Percentiles rank a stretch among this genome's conserved stretches.
Evolutionary conservation across 1,140 invertebrate species (phyloP).

Genomic region (Marisa cornuarietis): DNA sequence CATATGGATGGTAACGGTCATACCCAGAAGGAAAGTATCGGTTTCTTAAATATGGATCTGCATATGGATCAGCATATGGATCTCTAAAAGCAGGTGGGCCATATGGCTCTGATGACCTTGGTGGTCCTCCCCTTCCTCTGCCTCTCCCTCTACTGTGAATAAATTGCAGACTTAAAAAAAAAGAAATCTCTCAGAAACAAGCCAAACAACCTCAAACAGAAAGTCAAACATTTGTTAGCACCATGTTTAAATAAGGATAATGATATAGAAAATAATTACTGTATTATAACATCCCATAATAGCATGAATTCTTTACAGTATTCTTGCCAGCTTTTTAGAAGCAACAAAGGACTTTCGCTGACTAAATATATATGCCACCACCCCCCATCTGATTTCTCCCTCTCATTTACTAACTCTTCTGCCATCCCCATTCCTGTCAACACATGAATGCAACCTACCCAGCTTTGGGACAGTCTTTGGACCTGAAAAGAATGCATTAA

Average conservation of each 20-base stretch:
- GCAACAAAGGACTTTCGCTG: neutral
- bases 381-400: constrained; percentile 34
- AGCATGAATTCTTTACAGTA: neutral
- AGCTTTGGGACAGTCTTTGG: constrained; percentile 83
- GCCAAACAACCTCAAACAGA: too few relatives aligned
- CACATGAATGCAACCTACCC: too few relatives aligned
- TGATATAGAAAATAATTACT: too few relatives aligned
- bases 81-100: constrained; percentile 33
- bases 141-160: constrained; percentile 6
- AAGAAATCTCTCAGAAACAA: too few relatives aligned
- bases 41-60: constrained; percentile 50
- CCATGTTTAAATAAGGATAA: too few relatives aligned
- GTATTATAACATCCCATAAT: too few relatives aligned
- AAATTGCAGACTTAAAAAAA: too few relatives aligned
- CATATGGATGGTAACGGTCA: constrained; percentile 54
- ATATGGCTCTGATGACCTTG: neutral
- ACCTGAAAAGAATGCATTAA: constrained; percentile 43
- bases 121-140: neutral
- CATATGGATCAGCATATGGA: constrained; percentile 34
- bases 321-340: neutral
- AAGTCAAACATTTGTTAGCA: too few relatives aligned
- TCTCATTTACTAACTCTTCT: constrained; percentile 36
- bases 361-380: neutral
- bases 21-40: constrained; percentile 44
- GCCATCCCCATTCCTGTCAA: too few relatives aligned